Conservation (phyloP, 2,888 invertebrate genomes). For the Phlogophora meticulosa region DNA sequence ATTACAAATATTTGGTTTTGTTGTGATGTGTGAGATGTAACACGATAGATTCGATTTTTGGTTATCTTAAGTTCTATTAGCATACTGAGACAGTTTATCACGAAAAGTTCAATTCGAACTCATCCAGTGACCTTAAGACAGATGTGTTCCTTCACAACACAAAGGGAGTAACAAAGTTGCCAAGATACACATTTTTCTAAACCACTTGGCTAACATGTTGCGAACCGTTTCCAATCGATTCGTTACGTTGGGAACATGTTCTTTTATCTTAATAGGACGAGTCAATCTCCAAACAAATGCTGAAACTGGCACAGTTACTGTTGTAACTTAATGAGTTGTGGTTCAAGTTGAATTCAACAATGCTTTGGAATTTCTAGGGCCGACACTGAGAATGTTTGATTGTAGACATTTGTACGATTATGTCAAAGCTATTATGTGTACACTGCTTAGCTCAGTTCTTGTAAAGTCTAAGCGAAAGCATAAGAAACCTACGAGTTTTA, state of each 20-base stretch:
- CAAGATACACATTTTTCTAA: conserved; percentile 54
- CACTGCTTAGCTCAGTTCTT: not conserved
- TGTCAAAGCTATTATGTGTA: not conserved
- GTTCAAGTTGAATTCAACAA: conserved; percentile 31
- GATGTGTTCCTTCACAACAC: conserved; percentile 31
- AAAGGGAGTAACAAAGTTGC: conserved; percentile 34
- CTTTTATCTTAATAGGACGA: conserved; percentile 63
- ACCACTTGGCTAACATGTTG: conserved; percentile 54
- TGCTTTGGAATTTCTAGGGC: conserved; percentile 8
- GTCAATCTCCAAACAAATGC: conserved; percentile 50
- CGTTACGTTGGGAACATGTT: conserved; percentile 48
- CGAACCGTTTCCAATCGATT: conserved; percentile 61
- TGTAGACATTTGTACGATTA: not conserved
- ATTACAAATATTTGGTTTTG: conserved; percentile 19
- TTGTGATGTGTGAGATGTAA: conserved; percentile 1
- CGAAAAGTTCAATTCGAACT: not conserved
- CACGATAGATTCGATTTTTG: not conserved
- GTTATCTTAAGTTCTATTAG: not conserved
- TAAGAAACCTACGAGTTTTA: no score
- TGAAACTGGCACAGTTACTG: conserved; percentile 57
- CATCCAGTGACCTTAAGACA: conserved; percentile 1
- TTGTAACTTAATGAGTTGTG: conserved; percentile 35
- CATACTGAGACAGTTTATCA: not conserved
- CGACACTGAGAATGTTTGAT: not conserved
- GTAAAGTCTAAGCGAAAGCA: no score